These are phyloP conservation scores for Labeo rohita DNA, from an alignment of 2,113 vertebrate genomes.

Conservation along the genomic window DNA sequence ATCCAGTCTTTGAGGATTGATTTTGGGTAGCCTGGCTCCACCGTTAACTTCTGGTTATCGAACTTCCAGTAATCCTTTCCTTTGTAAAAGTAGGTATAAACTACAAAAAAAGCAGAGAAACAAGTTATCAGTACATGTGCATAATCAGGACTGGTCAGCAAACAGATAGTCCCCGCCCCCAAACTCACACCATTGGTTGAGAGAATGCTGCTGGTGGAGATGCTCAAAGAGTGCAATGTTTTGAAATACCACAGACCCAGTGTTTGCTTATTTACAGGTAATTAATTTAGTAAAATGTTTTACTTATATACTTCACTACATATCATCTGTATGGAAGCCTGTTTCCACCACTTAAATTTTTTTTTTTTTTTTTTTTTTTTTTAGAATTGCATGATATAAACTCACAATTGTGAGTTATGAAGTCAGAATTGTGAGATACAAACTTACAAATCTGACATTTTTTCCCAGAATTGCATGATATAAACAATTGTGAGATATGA, in stretches of 20 bases:
- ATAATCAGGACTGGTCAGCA: neutral
- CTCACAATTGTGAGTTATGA: no score
- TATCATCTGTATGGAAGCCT: no score
- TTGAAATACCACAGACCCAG: neutral
- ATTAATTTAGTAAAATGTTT: neutral
- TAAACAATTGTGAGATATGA: no score
- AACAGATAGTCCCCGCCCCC: neutral
- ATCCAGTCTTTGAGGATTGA: slow-evolving; percentile 98
- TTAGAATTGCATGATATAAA: no score
- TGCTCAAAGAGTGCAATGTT: neutral
- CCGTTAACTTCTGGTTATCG: slow-evolving; percentile 94
- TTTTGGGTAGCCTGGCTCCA: slow-evolving; percentile 94
- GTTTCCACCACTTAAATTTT: no score
- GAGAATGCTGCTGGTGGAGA: neutral
- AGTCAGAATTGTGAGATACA: no score
- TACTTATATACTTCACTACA: no score
- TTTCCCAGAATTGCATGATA: no score
- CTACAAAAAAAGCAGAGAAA: slow-evolving; percentile 70
- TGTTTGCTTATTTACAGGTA: neutral
- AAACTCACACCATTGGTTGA: neutral
- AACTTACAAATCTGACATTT: no score
- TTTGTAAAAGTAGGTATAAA: slow-evolving; percentile 99
- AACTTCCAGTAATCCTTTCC: slow-evolving; percentile 99
- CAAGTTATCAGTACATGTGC: neutral
- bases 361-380: no score